Percentiles rank a stretch among this genome's conserved stretches.
Evolutionary conservation across 2,888 invertebrate species (phyloP).

Genomic region (Blomia tropicalis): DNA sequence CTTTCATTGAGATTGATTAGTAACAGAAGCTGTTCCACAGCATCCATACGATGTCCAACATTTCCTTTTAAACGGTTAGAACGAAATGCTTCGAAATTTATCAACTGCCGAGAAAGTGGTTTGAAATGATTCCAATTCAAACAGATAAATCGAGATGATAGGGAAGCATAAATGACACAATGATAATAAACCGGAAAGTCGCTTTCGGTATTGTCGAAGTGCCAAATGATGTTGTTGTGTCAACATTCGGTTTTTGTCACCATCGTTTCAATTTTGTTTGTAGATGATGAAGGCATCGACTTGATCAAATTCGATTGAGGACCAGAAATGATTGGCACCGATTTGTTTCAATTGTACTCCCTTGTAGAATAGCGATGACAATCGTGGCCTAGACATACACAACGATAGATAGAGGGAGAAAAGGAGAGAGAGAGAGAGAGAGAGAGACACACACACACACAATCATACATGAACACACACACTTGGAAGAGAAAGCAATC

Average conservation of each 20-base stretch:
- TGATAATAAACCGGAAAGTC: too few relatives aligned
- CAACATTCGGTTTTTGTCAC: too few relatives aligned
- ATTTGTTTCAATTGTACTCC: background rate
- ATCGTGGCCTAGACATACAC: background rate
- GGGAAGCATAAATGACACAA: too few relatives aligned
- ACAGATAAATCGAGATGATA: too few relatives aligned
- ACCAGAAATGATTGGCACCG: background rate
- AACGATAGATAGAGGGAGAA: background rate
- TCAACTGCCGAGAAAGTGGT: too few relatives aligned
- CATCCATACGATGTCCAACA: background rate
- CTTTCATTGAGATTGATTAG: constrained; percentile 1
- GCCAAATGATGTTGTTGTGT: background rate
- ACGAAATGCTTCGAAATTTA: too few relatives aligned
- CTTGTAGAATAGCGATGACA: background rate
- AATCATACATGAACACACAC: too few relatives aligned
- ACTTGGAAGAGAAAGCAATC: too few relatives aligned
- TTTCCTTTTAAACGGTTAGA: background rate
- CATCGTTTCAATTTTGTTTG: too few relatives aligned
- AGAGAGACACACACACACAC: too few relatives aligned
- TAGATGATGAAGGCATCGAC: background rate
- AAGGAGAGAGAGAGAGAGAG: background rate
- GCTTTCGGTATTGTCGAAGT: too few relatives aligned
- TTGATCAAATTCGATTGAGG: background rate
- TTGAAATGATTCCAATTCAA: too few relatives aligned
- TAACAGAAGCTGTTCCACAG: background rate